Percentiles rank a stretch among this genome's conserved stretches.
These are phyloP conservation scores for Prosopocoilus inquinatus DNA, from an alignment of 2,888 invertebrate species.

Conservation along the genomic window DNA sequence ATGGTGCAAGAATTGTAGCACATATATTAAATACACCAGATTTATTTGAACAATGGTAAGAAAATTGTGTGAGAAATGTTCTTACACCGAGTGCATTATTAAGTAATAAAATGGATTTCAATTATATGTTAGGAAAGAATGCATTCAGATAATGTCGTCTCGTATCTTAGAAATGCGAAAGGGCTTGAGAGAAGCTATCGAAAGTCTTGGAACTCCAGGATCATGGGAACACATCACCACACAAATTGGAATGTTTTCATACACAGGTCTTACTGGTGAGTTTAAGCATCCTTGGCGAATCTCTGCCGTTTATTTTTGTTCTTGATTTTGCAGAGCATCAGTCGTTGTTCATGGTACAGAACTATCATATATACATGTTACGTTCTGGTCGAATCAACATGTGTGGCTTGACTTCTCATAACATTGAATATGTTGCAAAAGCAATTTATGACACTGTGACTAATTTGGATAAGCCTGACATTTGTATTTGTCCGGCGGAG, in stretches of 20 bases:
- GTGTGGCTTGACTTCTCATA: conserved; percentile 87
- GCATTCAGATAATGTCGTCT: conserved; percentile 83
- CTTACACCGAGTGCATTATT: no score
- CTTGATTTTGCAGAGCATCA: conserved; percentile 55
- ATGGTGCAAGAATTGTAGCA: conserved; percentile 89
- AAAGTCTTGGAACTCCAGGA: conserved; percentile 81
- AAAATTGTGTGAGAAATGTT: no score
- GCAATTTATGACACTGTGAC: conserved; percentile 76
- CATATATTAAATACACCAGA: conserved; percentile 73
- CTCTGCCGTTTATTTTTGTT: background rate
- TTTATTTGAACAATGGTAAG: conserved; percentile 27
- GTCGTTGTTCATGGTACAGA: conserved; percentile 71
- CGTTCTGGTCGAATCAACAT: conserved; percentile 94
- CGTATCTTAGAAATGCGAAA: conserved; percentile 88
- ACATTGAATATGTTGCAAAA: conserved; percentile 89
- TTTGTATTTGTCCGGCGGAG: no score
- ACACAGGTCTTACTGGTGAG: conserved; percentile 79
- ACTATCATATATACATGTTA: conserved; percentile 90
- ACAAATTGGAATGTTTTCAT: conserved; percentile 99
- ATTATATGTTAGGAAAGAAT: conserved; percentile 53
- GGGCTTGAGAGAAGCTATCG: conserved; percentile 69
- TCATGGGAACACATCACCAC: conserved; percentile 93
- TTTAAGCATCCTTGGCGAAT: background rate
- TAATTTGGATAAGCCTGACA: background rate
- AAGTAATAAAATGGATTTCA: background rate